Evolutionary conservation across 2,888 invertebrate genomes (phyloP).

Genomic region (Caenorhabditis becei): DNA sequence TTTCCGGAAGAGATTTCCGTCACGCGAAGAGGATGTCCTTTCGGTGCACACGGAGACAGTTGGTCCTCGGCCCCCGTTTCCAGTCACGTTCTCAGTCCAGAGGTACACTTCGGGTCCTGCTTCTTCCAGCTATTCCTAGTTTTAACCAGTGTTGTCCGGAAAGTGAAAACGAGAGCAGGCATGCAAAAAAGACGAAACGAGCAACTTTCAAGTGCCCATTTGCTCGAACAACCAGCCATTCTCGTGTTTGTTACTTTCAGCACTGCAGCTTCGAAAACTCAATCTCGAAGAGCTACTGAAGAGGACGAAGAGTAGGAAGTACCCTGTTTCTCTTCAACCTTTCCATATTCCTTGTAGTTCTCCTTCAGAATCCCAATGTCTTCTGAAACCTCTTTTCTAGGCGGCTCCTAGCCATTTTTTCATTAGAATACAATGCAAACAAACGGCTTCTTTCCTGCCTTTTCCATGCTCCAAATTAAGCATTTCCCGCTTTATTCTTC

Average conservation of each 20-base stretch:
- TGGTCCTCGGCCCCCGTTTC: slow-evolving; percentile 22
- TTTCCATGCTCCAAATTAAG: no score
- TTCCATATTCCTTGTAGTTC: no score
- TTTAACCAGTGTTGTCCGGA: not conserved
- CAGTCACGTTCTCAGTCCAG: not conserved
- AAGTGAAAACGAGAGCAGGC: not conserved
- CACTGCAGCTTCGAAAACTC: slow-evolving; percentile 23
- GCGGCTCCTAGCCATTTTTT: no score
- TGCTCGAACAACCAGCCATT: not conserved
- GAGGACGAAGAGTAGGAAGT: no score
- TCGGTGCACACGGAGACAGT: slow-evolving; percentile 35
- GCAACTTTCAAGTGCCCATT: slow-evolving; percentile 1
- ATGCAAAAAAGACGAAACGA: not conserved
- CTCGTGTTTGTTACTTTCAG: not conserved
- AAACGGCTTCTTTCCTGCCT: no score
- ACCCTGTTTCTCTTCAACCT: no score
- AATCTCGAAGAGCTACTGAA: no score
- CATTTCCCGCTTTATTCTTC: no score
- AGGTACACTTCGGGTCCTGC: not conserved
- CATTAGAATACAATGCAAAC: no score
- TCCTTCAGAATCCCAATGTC: no score
- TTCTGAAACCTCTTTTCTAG: no score
- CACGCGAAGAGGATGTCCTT: slow-evolving; percentile 37
- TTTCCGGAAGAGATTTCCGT: slow-evolving; percentile 16
- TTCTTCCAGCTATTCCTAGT: not conserved